phyloP scores from a whole-genome alignment of 1,140 invertebrate genomes.

The Drosophila truncata region DNA sequence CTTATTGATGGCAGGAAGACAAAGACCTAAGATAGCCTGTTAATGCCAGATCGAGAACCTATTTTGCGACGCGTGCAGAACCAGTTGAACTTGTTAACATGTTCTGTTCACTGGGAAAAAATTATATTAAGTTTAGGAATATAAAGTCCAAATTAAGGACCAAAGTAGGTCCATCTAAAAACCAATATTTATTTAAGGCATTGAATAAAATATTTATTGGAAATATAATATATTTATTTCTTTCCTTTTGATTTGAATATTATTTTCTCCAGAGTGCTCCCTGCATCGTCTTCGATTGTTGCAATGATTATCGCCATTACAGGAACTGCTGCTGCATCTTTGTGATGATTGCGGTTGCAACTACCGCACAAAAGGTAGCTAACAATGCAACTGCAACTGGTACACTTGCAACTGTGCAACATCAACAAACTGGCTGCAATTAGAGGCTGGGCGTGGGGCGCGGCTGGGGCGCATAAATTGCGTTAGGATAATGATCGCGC shows the following conservation, averaged over 20 bases:
- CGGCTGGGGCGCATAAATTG: conserved; percentile 80
- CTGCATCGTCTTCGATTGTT: conserved; percentile 59
- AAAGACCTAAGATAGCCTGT: conserved; percentile 73
- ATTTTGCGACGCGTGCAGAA: conserved; percentile 68
- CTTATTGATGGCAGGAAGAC: conserved; percentile 83
- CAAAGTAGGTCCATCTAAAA: neutral
- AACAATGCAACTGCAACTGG: conserved; percentile 58
- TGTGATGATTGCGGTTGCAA: conserved; percentile 51
- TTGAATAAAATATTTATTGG: neutral
- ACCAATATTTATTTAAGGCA: neutral
- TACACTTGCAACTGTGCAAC: conserved; percentile 45
- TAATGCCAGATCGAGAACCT: conserved; percentile 52
- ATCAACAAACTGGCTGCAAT: conserved; percentile 64
- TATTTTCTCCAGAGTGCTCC: conserved; percentile 5
- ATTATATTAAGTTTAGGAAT: neutral
- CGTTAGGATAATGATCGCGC: conserved; percentile 85
- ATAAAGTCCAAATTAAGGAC: neutral
- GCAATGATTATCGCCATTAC: conserved; percentile 77
- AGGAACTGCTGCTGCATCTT: conserved; percentile 44
- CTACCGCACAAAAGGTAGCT: conserved; percentile 39
- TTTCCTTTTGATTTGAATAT: neutral
- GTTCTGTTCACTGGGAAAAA: conserved; percentile 23
- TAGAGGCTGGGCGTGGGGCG: conserved; percentile 74
- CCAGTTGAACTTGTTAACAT: conserved; percentile 47
- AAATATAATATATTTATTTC: neutral